Conservation (phyloP, 2,113 vertebrate species). For the Hyla sarda region DNA sequence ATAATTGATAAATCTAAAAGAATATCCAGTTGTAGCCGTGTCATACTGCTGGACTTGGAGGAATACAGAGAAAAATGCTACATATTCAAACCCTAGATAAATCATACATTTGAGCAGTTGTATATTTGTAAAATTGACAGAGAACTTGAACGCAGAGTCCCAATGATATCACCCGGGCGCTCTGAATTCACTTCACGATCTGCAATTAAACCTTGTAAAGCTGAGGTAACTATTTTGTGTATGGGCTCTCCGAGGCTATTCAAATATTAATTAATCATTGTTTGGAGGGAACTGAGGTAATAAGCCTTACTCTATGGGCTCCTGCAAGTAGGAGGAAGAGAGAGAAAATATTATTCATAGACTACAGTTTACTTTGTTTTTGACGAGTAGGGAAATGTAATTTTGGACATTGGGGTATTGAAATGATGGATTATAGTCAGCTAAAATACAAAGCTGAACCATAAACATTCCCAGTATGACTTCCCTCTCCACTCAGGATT, state of each 20-base stretch:
- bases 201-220: slow-evolving; percentile 45
- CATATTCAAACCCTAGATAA: not conserved
- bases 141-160: not conserved
- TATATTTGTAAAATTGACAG: not conserved
- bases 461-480: slow-evolving; percentile 38
- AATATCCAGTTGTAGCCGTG: not conserved
- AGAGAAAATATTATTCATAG: slow-evolving; percentile 43
- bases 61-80: not conserved
- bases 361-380: slow-evolving; percentile 48
- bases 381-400: slow-evolving; percentile 40
- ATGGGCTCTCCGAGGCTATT: slow-evolving; percentile 40
- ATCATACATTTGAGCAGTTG: not conserved
- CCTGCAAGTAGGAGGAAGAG: slow-evolving; percentile 3
- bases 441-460: slow-evolving; percentile 9
- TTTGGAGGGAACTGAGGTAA: slow-evolving; percentile 36
- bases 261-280: slow-evolving; percentile 51
- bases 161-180: not conserved
- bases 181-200: slow-evolving; percentile 26
- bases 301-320: slow-evolving; percentile 36
- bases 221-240: slow-evolving; percentile 39
- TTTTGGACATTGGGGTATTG: slow-evolving; percentile 40
- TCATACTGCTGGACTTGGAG: not conserved
- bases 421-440: slow-evolving; percentile 43
- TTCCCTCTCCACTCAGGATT: not conserved
- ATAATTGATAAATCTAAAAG: not conserved